Percentiles rank a stretch among this genome's conserved stretches.
These are phyloP conservation scores for Leptopilina myrica DNA, from an alignment of 2,888 invertebrate genomes.

Conservation along the genomic window DNA sequence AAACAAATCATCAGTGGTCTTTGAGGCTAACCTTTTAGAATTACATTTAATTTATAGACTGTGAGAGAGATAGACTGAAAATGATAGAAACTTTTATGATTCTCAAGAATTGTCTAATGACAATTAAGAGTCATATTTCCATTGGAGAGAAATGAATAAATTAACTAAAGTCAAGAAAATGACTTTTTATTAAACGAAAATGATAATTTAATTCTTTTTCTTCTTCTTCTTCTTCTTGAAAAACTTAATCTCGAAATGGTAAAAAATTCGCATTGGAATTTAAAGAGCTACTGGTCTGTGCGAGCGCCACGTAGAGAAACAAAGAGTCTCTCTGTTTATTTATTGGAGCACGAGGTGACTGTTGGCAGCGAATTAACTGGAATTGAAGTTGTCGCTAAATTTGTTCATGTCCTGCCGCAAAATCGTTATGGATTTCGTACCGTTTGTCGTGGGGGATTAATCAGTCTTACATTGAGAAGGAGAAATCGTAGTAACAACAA, in stretches of 20 bases:
- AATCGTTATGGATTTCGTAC: conserved; percentile 51
- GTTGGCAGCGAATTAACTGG: conserved; percentile 59
- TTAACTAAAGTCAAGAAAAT: not conserved
- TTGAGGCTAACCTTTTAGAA: conserved; percentile 24
- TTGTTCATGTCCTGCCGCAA: conserved; percentile 63
- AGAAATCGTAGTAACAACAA: conserved; percentile 46
- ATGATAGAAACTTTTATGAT: not conserved
- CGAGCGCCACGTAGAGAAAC: conserved; percentile 50
- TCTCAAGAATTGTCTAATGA: not conserved
- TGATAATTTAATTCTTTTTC: too few species aligned
- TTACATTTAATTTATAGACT: conserved; percentile 27
- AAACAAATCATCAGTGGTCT: conserved; percentile 17
- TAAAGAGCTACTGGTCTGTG: conserved; percentile 64
- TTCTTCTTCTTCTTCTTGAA: not conserved
- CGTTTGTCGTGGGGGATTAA: conserved; percentile 62
- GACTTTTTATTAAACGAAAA: too few species aligned
- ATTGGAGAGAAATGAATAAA: not conserved
- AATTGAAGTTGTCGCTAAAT: conserved; percentile 66
- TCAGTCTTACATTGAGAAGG: conserved; percentile 63
- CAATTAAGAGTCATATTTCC: not conserved
- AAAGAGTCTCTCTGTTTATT: conserved; percentile 51
- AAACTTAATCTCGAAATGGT: conserved; percentile 54
- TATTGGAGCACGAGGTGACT: conserved; percentile 66
- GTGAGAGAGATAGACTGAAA: conserved; percentile 25
- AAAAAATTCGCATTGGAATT: conserved; percentile 56